A percentile compares a stretch with the other conserved stretches of the same genome.
These are phyloP conservation scores for Biston betularia DNA, from an alignment of 2,888 invertebrate species.

Conservation along the genomic window DNA sequence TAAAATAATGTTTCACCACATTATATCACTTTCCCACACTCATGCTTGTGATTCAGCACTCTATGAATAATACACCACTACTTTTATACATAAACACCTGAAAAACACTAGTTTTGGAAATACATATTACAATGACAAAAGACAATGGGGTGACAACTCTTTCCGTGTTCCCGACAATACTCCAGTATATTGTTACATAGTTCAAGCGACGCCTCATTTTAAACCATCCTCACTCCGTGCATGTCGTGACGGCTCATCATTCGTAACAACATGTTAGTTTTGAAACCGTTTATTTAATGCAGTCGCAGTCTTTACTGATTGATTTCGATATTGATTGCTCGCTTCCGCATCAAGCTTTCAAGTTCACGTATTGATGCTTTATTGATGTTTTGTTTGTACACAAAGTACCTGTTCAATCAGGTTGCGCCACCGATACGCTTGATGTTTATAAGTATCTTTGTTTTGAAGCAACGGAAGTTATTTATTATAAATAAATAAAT, in stretches of 20 bases:
- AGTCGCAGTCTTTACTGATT: conserved; percentile 73
- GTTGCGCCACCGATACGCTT: conserved; percentile 44
- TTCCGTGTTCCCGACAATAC: too few species aligned
- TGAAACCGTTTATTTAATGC: conserved; percentile 76
- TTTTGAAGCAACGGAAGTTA: not conserved
- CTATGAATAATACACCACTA: too few species aligned
- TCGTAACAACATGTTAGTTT: conserved; percentile 70
- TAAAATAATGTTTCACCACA: too few species aligned
- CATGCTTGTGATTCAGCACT: too few species aligned
- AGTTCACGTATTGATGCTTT: conserved; percentile 35
- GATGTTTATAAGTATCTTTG: conserved; percentile 1
- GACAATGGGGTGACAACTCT: too few species aligned
- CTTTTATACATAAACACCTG: too few species aligned
- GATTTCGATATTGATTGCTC: conserved; percentile 79
- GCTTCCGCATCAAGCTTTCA: conserved; percentile 70
- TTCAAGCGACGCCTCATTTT: not conserved
- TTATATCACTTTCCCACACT: too few species aligned
- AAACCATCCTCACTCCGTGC: conserved; percentile 16
- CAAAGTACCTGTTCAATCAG: conserved; percentile 47
- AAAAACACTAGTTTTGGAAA: too few species aligned
- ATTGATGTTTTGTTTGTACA: conserved; percentile 51
- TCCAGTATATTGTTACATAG: too few species aligned
- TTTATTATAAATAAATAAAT: too few species aligned
- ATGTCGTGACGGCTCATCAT: conserved; percentile 63
- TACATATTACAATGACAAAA: too few species aligned